Percentiles rank a stretch among this genome's conserved stretches.
These are phyloP conservation scores for Galaxea fascicularis DNA, from an alignment of 92 coral and sea anemone species.

Conservation along the genomic window DNA sequence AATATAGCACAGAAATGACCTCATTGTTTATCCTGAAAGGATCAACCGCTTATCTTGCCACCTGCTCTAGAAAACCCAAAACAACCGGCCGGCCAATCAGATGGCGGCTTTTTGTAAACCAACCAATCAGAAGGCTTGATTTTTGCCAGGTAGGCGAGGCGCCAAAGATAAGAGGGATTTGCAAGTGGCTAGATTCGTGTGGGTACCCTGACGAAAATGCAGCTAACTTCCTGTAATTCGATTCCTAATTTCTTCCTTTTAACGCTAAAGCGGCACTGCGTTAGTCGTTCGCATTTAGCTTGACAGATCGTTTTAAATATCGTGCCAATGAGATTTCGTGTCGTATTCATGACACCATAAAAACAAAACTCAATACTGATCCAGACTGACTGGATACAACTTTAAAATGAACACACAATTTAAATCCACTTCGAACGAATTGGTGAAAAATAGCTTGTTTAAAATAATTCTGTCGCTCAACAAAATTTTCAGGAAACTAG, in stretches of 20 bases:
- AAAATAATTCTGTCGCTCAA: not conserved
- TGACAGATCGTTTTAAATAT: not conserved
- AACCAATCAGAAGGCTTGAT: constrained; percentile 26
- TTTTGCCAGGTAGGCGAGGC: constrained; percentile 18
- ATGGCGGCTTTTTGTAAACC: not conserved
- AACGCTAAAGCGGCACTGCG: not conserved
- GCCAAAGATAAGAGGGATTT: not conserved
- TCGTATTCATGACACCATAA: not conserved
- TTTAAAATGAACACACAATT: not conserved
- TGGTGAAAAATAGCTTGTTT: not conserved
- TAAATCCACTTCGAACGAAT: not conserved
- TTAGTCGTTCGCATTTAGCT: not conserved
- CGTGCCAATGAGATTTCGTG: not conserved
- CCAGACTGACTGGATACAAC: not conserved
- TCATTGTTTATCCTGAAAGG: constrained; percentile 55
- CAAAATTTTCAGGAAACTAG: too few relatives aligned
- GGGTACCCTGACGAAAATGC: not conserved
- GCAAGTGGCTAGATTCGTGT: constrained; percentile 24
- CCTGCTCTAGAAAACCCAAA: constrained; percentile 41
- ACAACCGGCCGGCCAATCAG: constrained; percentile 41
- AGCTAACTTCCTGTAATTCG: not conserved
- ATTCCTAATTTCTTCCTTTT: not conserved
- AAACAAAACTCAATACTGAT: not conserved
- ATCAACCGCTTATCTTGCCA: constrained; percentile 32
- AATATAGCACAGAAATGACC: constrained; percentile 50